Conservation (phyloP, 2,113 vertebrate genomes). For the Platysternon megacephalum region DNA sequence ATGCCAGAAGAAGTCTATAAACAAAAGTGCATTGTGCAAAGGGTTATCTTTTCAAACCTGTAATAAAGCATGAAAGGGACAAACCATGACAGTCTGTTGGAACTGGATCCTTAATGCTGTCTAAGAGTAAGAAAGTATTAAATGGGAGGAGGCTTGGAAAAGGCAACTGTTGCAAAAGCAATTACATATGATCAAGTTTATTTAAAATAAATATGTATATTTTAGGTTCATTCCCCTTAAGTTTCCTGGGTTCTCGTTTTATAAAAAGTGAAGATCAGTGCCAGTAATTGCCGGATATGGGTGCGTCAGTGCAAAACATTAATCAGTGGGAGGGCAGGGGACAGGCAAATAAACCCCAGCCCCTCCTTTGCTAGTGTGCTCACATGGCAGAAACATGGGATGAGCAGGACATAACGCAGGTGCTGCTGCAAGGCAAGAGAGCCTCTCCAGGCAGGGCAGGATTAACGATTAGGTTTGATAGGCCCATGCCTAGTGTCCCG, state of each 20-base stretch:
- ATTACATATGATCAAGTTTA: background rate
- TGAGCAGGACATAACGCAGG: background rate
- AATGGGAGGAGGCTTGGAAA: background rate
- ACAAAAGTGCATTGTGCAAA: conserved; percentile 6
- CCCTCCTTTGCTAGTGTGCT: background rate
- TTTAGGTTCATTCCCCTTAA: background rate
- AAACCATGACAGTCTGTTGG: background rate
- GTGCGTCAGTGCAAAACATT: background rate
- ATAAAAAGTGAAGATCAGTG: background rate
- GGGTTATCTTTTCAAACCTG: conserved; percentile 42
- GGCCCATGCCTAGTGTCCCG: background rate
- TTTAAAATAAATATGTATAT: background rate
- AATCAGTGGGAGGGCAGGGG: background rate
- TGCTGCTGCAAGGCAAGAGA: background rate
- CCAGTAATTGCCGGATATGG: background rate
- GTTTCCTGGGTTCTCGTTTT: background rate
- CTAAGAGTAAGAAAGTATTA: background rate
- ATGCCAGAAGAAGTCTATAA: conserved; percentile 69
- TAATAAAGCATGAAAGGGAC: conserved; percentile 33
- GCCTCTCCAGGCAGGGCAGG: background rate
- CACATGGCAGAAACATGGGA: background rate
- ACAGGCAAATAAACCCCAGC: background rate
- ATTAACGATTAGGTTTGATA: background rate
- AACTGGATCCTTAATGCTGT: background rate
- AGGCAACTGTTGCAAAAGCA: background rate